Conservation (phyloP, 2,797 vertebrate species). For the Agapornis canus region DNA sequence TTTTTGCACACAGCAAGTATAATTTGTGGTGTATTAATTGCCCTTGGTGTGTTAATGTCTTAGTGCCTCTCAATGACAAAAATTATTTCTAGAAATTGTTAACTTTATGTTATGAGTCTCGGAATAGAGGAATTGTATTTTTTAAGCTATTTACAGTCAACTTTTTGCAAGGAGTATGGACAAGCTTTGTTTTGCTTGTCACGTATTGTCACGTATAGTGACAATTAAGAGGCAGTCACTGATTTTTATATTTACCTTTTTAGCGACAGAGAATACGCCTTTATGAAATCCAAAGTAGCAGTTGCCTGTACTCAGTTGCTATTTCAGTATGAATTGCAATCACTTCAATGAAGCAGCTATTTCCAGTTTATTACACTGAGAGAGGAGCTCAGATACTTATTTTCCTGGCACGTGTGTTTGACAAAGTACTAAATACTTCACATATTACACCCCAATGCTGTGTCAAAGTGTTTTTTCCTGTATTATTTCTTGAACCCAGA, state of each 20-base stretch:
- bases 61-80: background rate
- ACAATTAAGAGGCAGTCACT: background rate
- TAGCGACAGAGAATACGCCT: background rate
- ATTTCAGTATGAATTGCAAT: background rate
- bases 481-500: background rate
- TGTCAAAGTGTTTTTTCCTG: background rate
- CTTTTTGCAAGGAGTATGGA: background rate
- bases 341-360: background rate
- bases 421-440: background rate
- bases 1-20: background rate
- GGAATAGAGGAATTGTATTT: background rate
- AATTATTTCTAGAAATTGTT: background rate
- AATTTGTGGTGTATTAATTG: background rate
- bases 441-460: background rate
- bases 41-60: background rate
- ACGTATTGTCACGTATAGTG: fast-evolving
- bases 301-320: background rate
- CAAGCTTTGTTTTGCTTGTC: background rate
- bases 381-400: background rate
- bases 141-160: background rate
- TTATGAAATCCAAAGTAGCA: background rate
- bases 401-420: background rate
- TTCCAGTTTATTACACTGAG: background rate
- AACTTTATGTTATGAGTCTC: background rate
- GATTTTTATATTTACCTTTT: background rate